Evolutionary conservation across 92 coral and sea anemone species (phyloP).

Genomic region (Parazoanthus atlanticus): DNA sequence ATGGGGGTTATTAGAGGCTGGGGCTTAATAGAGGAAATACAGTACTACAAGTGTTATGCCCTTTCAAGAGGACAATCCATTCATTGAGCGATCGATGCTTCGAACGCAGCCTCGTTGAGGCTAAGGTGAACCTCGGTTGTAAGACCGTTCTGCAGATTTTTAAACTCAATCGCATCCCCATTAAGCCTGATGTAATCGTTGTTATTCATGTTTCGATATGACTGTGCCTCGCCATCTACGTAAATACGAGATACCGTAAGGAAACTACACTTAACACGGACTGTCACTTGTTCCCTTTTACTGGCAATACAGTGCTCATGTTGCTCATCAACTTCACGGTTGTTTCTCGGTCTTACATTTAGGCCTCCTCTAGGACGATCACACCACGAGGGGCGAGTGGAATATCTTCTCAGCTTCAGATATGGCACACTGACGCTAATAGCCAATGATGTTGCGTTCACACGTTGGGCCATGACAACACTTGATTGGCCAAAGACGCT

Average conservation of each 20-base stretch:
- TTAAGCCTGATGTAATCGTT: neutral
- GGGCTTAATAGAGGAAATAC: too few species aligned
- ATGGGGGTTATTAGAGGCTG: too few species aligned
- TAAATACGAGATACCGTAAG: neutral
- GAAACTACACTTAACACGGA: neutral
- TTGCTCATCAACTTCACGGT: neutral
- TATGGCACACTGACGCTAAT: neutral
- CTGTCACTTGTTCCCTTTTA: neutral
- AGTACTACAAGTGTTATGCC: too few species aligned
- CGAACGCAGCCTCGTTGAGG: too few species aligned
- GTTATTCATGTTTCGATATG: neutral
- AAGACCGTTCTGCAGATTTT: neutral
- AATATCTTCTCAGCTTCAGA: neutral
- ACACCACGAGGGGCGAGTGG: neutral
- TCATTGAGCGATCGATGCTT: too few species aligned
- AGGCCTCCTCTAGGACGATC: neutral
- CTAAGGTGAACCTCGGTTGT: constrained; percentile 1
- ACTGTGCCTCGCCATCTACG: neutral
- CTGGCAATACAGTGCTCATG: neutral
- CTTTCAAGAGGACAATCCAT: too few species aligned
- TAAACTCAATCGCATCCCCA: neutral
- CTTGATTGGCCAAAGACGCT: neutral
- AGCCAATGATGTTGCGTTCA: neutral
- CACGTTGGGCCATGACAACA: neutral
- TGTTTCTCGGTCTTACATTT: neutral